Evolutionary conservation across 2,888 invertebrate species (phyloP), one percentile per base, ranked within the genome.

Genomic region (Lasiommata megera): DNA sequence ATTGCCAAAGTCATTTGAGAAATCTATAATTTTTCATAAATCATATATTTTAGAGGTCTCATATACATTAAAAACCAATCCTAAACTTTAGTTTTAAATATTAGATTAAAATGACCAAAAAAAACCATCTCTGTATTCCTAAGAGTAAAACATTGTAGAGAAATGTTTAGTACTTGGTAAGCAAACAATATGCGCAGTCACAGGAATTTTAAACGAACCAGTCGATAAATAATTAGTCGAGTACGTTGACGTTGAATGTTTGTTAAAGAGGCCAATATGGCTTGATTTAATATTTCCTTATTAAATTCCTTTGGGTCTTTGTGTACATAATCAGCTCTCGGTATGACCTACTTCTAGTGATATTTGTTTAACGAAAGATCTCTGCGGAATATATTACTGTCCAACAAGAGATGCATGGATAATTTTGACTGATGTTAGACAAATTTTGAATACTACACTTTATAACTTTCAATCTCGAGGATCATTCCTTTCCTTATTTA

Each of bases 261-360:
- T 37, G 54, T 51, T 60, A 41, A 38, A 53, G 50, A 54, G 60
- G 46, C 54, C 37, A 60, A 56, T 53, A 44, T 51, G 36, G 54
- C 55, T 51, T 52, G 52, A 62, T 62, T 61, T 54, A 60, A 60
- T 61, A 61, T 60, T 60, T 62, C 60, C 62, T 62, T 62, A 62
- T 62, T 62, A 62, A 62, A 62, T 62, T 62, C 62, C 62, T 62
- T 54, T 40, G 44, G 56, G 54, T 23, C 50, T 56, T 34, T 60
- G 44, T 36, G 47, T 41, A 37, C 51, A 54, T 37, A 16, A 16
- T 16, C 11, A 16, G 46, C 46, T 31, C 29, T 31, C 29, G 16
- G 16, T 14, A 31, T 11, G 46, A 16, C 46, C 31, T 46, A 31
- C 14, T 29, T 16, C 6, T 3, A 9, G 11, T 11, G 11, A 8